Evolutionary conservation across 2,888 invertebrate genomes (phyloP).

Genomic region (Xylota sylvarum): DNA sequence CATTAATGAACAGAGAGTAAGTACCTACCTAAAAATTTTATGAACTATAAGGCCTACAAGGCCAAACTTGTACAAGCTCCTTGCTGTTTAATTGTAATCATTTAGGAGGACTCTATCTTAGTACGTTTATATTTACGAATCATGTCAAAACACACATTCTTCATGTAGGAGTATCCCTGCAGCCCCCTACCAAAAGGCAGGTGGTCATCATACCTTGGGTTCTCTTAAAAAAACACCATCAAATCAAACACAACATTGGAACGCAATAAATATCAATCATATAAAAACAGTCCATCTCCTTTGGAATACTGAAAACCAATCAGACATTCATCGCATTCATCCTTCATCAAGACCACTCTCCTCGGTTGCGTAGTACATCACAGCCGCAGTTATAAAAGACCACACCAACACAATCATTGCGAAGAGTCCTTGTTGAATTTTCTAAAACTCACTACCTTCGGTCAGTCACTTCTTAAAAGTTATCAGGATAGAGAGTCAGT

Average conservation of each 20-base stretch:
- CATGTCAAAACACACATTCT: too few species aligned
- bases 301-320: neutral
- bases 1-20: too few species aligned
- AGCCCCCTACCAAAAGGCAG: too few species aligned
- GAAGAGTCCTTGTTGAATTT: neutral
- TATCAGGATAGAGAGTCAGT: neutral
- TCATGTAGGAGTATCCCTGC: too few species aligned
- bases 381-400: neutral
- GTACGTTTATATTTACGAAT: too few species aligned
- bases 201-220: too few species aligned
- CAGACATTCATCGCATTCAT: neutral
- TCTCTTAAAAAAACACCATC: too few species aligned
- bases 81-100: too few species aligned
- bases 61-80: too few species aligned
- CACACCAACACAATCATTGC: neutral
- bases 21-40: too few species aligned
- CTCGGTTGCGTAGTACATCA: neutral
- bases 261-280: constrained; percentile 1
- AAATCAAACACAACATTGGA: neutral
- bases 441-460: neutral
- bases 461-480: neutral
- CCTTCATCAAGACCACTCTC: neutral
- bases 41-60: too few species aligned
- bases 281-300: neutral
- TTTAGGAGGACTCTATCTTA: too few species aligned